Evolutionary conservation across 2,888 invertebrate species (phyloP), one percentile per base, ranked within the genome.

Genomic region (Ceriagrion tenellum): DNA sequence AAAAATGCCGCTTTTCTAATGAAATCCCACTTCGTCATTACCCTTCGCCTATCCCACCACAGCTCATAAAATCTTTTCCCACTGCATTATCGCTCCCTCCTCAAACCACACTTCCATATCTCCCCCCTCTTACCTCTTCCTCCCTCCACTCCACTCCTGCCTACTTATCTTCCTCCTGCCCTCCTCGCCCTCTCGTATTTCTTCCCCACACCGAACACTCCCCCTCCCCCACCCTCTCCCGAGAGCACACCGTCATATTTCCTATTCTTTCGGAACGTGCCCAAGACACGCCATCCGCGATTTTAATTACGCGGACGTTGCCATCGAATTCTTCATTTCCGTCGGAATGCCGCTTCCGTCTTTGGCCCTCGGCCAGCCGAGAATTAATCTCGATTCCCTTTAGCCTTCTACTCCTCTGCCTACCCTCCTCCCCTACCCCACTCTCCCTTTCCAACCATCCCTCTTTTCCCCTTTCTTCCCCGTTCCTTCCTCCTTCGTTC

Each of bases 291-390:
- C 47, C 89, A 55, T 89, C 18, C 89, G 89, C 89, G n/a, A 47
- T 89, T 89, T 89, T 89, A 89, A 89, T 89, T 55, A 89, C 89
- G 89, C 89, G 55, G 55, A 89, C 89, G 20, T 89, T 89, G 47
- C 89, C 89, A 23, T 89, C 89, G 89, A 89, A 89, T 89, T 89
- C 89, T 89, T 89, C 89, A 89, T 89, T 89, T 89, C 89, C 89
- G 89, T 55, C 55, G 89, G 89, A 89, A 89, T 89, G n/a, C 47
- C n/a, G 55, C 89, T 89, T 89, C 89, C 89, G 89, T n/a, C 55
- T 55, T 89, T 89, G 55, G 89, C 55, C 55, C 55, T 55, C 55
- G 47, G 55, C 89, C 55, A 55, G 89, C 55, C 26, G 55, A 47
- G 55, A 55, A 89, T 55, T 89, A 89, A 89, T 89, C 89, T 89